Percentiles rank a stretch among this genome's conserved stretches.
These are phyloP conservation scores for Drosophila littoralis DNA, from an alignment of 1,140 invertebrate genomes.

Conservation along the genomic window DNA sequence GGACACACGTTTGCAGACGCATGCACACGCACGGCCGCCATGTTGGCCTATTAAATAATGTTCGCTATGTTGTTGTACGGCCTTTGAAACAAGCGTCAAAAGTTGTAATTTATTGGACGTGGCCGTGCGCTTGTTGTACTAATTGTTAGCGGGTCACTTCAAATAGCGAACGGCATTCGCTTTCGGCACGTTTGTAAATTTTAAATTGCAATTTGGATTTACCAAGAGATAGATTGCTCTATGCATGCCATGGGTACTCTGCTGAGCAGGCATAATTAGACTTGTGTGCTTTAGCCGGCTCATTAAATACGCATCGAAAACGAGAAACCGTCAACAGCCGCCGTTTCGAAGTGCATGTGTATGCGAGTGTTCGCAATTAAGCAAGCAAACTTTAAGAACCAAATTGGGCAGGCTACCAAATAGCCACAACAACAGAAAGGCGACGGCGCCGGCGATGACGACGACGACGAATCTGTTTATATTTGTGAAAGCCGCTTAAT, in stretches of 20 bases:
- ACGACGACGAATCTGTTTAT: conserved; percentile 50
- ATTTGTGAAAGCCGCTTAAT: conserved; percentile 74
- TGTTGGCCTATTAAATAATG: conserved; percentile 65
- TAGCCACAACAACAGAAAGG: not conserved
- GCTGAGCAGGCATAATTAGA: conserved; percentile 58
- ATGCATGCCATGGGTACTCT: not conserved
- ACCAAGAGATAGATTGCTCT: conserved; percentile 12
- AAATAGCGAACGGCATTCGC: conserved; percentile 35
- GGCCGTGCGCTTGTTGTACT: conserved; percentile 37
- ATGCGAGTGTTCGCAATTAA: not conserved
- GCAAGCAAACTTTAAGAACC: not conserved
- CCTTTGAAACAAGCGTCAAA: conserved; percentile 67
- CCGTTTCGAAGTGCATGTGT: not conserved
- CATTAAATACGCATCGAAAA: conserved; percentile 56
- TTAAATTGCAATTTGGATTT: conserved; percentile 61
- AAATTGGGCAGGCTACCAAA: not conserved
- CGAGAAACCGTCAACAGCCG: conserved; percentile 28
- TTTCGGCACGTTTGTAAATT: conserved; percentile 47
- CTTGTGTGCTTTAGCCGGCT: conserved; percentile 23
- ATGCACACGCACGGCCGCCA: conserved; percentile 33
- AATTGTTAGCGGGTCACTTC: conserved; percentile 49
- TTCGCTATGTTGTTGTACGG: conserved; percentile 3
- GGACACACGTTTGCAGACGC: conserved; percentile 4
- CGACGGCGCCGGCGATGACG: not conserved
- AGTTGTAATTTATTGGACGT: conserved; percentile 73